These are phyloP conservation scores for Mesocentrotus franciscanus DNA, from an alignment of 53 echinoderm and acorn worm species.

Conservation along the genomic window DNA sequence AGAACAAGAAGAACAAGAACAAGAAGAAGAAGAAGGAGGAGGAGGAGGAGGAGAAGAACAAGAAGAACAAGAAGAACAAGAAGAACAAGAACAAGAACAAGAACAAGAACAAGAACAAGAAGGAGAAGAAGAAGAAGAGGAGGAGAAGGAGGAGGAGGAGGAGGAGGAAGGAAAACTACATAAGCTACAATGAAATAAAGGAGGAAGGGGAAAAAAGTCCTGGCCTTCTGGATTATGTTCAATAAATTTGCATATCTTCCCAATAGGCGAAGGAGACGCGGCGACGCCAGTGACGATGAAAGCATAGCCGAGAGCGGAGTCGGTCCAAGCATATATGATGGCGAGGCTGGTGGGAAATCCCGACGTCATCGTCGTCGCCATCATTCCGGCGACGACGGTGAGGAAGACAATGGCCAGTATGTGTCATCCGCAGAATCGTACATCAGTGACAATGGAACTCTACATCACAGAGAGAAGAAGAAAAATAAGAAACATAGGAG, in stretches of 20 bases:
- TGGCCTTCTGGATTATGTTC: neutral
- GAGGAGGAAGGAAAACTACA: neutral
- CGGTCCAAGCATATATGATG: slow-evolving; percentile 49
- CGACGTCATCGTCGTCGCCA: slow-evolving; percentile 40
- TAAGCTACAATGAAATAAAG: neutral
- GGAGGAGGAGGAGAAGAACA: neutral
- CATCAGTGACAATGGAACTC: slow-evolving; percentile 57
- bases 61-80: neutral
- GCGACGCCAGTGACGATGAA: slow-evolving; percentile 44
- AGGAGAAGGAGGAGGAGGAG: no score
- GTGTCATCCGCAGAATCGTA: slow-evolving; percentile 9
- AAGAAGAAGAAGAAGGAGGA: no score
- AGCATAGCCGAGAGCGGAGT: slow-evolving; percentile 65
- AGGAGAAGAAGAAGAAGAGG: no score
- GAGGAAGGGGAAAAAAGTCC: no score
- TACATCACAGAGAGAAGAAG: slow-evolving; percentile 49
- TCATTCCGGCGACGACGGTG: slow-evolving; percentile 17
- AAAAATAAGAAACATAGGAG: slow-evolving; percentile 39
- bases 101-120: no score
- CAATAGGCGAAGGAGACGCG: slow-evolving; percentile 24
- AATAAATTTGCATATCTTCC: neutral
- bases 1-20: neutral
- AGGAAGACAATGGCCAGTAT: neutral
- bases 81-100: no score
- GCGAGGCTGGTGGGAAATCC: slow-evolving; percentile 40